These are phyloP conservation scores for Trachelus tabidus DNA, from an alignment of 2,888 invertebrate genomes.

Conservation along the genomic window DNA sequence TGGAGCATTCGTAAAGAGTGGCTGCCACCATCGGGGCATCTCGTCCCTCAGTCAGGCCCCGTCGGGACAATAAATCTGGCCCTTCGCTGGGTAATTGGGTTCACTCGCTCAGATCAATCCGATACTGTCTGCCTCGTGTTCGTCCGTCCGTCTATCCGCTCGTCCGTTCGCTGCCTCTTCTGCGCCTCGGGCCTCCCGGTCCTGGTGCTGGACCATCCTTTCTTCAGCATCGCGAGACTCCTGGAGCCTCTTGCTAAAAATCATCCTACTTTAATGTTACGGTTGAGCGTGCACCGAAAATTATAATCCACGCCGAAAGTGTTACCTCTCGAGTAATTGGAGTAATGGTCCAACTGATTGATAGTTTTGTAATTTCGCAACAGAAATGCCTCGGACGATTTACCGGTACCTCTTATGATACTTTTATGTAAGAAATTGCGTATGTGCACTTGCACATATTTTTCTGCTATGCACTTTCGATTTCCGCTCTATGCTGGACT, in stretches of 20 bases:
- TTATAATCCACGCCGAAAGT: not conserved
- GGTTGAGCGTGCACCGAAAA: not conserved
- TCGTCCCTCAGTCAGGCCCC: slow-evolving; percentile 54
- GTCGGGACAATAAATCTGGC: slow-evolving; percentile 64
- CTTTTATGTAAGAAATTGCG: not conserved
- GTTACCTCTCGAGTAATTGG: not conserved
- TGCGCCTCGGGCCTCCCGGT: not conserved
- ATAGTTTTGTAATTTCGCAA: not conserved
- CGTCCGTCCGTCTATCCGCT: slow-evolving; percentile 43
- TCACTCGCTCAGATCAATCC: slow-evolving; percentile 65
- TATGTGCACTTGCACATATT: not conserved
- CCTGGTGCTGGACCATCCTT: not conserved
- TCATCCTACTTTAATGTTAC: not conserved
- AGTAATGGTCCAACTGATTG: not conserved
- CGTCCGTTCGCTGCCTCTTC: slow-evolving; percentile 10
- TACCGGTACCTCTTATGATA: not conserved
- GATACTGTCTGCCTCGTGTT: slow-evolving; percentile 65
- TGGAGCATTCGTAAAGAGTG: slow-evolving; percentile 49
- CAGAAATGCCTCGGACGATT: not conserved
- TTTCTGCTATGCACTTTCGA: not conserved
- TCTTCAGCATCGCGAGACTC: not conserved
- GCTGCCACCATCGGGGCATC: slow-evolving; percentile 56
- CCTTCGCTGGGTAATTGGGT: slow-evolving; percentile 64
- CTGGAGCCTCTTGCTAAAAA: not conserved
- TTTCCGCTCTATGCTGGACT: not conserved